A percentile compares a stretch with the other conserved stretches of the same genome.
Conservation (phyloP, 2,888 invertebrate genomes). For the Agrotis exclamationis region DNA sequence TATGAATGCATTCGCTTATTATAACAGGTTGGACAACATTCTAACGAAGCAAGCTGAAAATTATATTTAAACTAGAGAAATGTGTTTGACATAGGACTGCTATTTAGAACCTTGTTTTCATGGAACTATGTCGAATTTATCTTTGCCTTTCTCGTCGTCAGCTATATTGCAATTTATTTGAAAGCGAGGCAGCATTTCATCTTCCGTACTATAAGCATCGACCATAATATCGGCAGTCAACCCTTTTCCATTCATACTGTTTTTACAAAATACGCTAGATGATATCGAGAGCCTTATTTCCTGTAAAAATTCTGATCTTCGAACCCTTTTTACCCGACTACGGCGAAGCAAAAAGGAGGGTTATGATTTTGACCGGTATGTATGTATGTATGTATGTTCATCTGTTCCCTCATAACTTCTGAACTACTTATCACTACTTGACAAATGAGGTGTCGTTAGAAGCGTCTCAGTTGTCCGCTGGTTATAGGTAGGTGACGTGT, state of each 20-base stretch:
- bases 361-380: too few species aligned
- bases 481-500: too few species aligned
- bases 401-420: too few species aligned
- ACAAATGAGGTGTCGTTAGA: too few species aligned
- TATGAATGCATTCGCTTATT: constrained; percentile 39
- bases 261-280: not conserved
- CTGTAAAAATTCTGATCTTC: not conserved
- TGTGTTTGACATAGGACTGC: constrained; percentile 24
- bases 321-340: too few species aligned
- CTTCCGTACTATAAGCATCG: not conserved
- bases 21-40: constrained; percentile 57
- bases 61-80: constrained; percentile 42
- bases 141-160: not conserved
- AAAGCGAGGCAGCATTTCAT: not conserved
- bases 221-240: too few species aligned
- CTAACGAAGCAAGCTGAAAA: constrained; percentile 50
- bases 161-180: not conserved
- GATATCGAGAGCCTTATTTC: not conserved
- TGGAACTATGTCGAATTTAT: not conserved
- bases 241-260: not conserved
- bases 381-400: too few species aligned
- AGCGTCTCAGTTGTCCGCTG: too few species aligned
- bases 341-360: too few species aligned
- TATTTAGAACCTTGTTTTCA: constrained; percentile 13
- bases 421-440: too few species aligned